Evolutionary conservation across 2,888 invertebrate genomes (phyloP).

Genomic region (Altica lythri): DNA sequence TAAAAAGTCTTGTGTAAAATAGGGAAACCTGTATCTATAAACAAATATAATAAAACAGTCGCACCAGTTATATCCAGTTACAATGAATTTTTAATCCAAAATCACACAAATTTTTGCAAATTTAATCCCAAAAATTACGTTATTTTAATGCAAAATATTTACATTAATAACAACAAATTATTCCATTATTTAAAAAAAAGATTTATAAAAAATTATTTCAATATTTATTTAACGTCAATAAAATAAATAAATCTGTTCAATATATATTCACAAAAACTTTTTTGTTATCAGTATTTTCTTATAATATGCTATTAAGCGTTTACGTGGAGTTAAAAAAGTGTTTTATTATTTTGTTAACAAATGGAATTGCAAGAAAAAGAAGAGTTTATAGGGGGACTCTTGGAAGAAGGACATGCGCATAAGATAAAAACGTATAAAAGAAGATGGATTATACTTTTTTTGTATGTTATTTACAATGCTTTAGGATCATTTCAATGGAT

Average conservation of each 20-base stretch:
- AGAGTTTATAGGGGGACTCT: neutral
- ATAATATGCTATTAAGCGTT: slow-evolving; percentile 5
- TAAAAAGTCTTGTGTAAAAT: too few species aligned
- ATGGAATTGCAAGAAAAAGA: slow-evolving; percentile 8
- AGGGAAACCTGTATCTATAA: too few species aligned
- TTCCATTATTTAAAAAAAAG: neutral
- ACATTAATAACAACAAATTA: neutral
- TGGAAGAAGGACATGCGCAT: neutral
- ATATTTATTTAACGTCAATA: slow-evolving; percentile 4
- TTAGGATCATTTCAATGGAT: slow-evolving; percentile 94
- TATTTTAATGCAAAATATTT: slow-evolving; percentile 8
- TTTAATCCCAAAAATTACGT: neutral
- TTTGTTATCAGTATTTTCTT: neutral
- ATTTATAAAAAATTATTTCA: neutral
- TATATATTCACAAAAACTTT: neutral
- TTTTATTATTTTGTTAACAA: slow-evolving; percentile 1
- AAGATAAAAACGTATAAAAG: slow-evolving; percentile 53
- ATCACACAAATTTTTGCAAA: neutral
- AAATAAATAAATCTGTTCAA: slow-evolving; percentile 3
- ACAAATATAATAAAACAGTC: neutral
- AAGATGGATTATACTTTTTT: slow-evolving; percentile 80
- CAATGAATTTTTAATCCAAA: neutral
- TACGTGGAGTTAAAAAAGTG: neutral
- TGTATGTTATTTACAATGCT: slow-evolving; percentile 87
- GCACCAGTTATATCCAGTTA: neutral